A percentile compares a stretch with the other conserved stretches of the same genome.
Evolutionary conservation across 2,888 invertebrate genomes (phyloP).

Genomic region (Leptopilina myrica): DNA sequence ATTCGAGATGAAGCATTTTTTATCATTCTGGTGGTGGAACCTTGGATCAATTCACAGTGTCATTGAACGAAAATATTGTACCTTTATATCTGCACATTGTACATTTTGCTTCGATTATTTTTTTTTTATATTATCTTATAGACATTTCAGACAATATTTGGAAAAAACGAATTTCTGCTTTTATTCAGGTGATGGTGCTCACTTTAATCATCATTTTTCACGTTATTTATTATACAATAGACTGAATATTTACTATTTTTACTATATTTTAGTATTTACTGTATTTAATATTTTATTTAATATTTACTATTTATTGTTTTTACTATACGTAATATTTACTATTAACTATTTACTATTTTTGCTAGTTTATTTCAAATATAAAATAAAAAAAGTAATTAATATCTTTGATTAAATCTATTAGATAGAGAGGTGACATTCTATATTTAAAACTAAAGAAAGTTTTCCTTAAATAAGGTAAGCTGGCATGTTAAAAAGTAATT

Average conservation of each 20-base stretch:
- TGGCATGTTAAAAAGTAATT: constrained; percentile 49
- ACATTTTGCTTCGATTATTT: constrained; percentile 28
- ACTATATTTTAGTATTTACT: too few relatives aligned
- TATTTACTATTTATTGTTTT: too few relatives aligned
- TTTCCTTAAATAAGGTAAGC: constrained; percentile 55
- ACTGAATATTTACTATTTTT: not conserved
- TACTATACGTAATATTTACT: too few relatives aligned
- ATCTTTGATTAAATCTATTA: not conserved
- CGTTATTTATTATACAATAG: constrained; percentile 23
- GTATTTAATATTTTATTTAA: too few relatives aligned
- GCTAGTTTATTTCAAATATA: not conserved
- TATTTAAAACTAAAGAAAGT: not conserved
- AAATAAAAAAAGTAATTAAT: not conserved
- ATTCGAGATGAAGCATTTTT: constrained; percentile 6
- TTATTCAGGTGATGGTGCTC: constrained; percentile 63
- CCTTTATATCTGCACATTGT: constrained; percentile 2
- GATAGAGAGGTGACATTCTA: constrained; percentile 19
- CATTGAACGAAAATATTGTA: constrained; percentile 24
- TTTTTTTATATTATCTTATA: constrained; percentile 20
- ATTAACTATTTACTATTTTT: too few relatives aligned
- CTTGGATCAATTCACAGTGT: constrained; percentile 15
- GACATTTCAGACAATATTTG: constrained; percentile 44
- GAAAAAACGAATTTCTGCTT: constrained; percentile 46
- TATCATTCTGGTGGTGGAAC: constrained; percentile 30
- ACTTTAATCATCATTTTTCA: constrained; percentile 35